These are phyloP conservation scores for Camponotus floridanus DNA, from an alignment of 1,140 invertebrate genomes.

Conservation along the genomic window DNA sequence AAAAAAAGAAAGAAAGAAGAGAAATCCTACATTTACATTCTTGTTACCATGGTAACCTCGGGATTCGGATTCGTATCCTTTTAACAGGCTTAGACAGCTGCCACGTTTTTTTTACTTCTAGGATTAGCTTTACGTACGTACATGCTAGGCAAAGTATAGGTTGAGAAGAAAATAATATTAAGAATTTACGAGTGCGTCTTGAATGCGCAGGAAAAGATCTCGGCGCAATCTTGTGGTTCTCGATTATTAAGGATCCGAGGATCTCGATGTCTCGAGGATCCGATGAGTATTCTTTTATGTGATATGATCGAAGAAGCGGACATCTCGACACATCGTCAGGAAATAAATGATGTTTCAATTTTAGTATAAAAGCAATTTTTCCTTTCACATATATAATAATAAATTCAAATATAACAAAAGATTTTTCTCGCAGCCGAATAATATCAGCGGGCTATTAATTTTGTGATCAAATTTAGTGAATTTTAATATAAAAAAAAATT, in stretches of 20 bases:
- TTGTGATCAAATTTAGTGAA: background rate
- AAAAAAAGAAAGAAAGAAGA: constrained; percentile 17
- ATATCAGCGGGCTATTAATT: background rate
- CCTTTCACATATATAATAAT: too few species aligned
- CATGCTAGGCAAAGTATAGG: constrained; percentile 65
- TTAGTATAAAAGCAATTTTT: background rate
- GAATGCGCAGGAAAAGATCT: constrained; percentile 30
- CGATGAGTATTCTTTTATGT: constrained; percentile 43
- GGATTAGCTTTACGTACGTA: constrained; percentile 58
- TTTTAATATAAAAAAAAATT: background rate
- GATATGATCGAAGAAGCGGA: constrained; percentile 21
- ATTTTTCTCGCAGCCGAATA: background rate
- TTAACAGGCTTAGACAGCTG: constrained; percentile 38
- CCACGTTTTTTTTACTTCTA: constrained; percentile 28
- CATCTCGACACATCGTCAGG: constrained; percentile 27
- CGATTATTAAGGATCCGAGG: background rate
- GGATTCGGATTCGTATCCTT: constrained; percentile 62
- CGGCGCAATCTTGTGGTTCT: background rate
- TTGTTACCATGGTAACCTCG: constrained; percentile 78
- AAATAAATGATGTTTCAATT: too few species aligned
- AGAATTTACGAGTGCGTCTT: constrained; percentile 58
- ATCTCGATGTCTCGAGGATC: background rate
- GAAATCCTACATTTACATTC: constrained; percentile 62
- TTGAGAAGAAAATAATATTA: constrained; percentile 65
- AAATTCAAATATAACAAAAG: too few species aligned